Conservation (phyloP, 2,888 invertebrate genomes). For the Himalopsyche japonica region DNA sequence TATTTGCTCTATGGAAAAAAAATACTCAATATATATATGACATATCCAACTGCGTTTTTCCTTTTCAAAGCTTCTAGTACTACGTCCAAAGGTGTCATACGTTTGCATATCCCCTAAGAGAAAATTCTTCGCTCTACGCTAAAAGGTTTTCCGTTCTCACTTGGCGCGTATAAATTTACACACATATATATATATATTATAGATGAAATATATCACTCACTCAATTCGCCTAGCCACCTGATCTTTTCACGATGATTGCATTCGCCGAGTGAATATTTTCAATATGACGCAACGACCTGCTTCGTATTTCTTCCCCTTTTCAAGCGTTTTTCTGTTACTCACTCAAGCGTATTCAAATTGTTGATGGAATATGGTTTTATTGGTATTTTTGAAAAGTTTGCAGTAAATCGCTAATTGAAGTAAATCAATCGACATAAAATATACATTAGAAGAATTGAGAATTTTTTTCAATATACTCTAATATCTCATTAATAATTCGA, state of each 20-base stretch:
- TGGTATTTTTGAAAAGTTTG: no score
- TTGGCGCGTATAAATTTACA: neutral
- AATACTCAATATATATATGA: no score
- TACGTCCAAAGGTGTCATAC: no score
- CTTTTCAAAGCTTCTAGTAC: no score
- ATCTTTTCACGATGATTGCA: neutral
- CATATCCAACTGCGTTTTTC: no score
- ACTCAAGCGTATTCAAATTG: neutral
- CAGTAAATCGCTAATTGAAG: no score
- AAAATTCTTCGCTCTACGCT: neutral
- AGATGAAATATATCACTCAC: neutral
- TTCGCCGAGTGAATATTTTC: neutral
- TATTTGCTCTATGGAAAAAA: no score
- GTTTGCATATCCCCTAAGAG: neutral
- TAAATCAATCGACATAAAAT: no score
- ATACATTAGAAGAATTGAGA: no score
- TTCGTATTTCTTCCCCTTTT: neutral
- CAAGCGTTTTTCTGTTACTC: neutral
- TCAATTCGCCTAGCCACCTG: neutral
- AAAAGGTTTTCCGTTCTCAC: neutral
- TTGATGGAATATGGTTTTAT: neutral
- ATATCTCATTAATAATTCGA: no score
- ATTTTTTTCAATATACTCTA: no score
- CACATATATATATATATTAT: neutral
- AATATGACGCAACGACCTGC: neutral